These are phyloP conservation scores for Gerris lacustris DNA, from an alignment of 2,888 invertebrate genomes.

Conservation along the genomic window DNA sequence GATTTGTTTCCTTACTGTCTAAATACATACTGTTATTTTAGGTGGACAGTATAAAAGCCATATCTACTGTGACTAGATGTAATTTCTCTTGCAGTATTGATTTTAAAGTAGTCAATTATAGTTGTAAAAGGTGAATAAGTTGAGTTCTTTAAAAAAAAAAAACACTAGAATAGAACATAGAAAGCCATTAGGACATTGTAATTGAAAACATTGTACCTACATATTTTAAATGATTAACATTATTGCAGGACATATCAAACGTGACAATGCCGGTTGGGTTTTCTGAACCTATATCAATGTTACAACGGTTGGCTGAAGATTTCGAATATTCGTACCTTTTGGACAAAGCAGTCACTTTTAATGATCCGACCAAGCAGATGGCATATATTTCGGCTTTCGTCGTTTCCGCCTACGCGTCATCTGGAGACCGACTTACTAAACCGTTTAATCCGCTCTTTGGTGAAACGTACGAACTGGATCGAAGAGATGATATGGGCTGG, in stretches of 20 bases:
- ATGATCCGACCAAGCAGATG: conserved; percentile 81
- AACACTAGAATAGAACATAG: too few relatives aligned
- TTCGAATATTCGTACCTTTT: conserved; percentile 89
- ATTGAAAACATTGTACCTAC: too few relatives aligned
- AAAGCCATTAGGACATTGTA: too few relatives aligned
- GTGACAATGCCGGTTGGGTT: conserved; percentile 57
- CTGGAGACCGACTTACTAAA: conserved; percentile 73
- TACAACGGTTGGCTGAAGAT: conserved; percentile 94
- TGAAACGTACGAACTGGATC: conserved; percentile 94
- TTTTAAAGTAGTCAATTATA: too few relatives aligned
- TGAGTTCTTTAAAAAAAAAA: too few relatives aligned
- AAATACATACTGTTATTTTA: too few relatives aligned
- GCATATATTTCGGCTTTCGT: conserved; percentile 96
- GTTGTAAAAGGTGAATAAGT: too few relatives aligned
- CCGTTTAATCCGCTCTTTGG: conserved; percentile 95
- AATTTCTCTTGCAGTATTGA: too few relatives aligned
- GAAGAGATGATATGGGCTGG: conserved; percentile 92
- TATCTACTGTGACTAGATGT: too few relatives aligned
- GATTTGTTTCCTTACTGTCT: too few relatives aligned
- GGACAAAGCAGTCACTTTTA: conserved; percentile 45
- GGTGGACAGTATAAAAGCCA: too few relatives aligned
- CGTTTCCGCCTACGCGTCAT: conserved; percentile 78
- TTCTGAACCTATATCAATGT: conserved; percentile 95
- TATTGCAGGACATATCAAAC: neutral
- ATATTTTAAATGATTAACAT: too few relatives aligned